Evolutionary conservation across 2,888 invertebrate genomes (phyloP).

Genomic region (Stegana nigrithorax): DNA sequence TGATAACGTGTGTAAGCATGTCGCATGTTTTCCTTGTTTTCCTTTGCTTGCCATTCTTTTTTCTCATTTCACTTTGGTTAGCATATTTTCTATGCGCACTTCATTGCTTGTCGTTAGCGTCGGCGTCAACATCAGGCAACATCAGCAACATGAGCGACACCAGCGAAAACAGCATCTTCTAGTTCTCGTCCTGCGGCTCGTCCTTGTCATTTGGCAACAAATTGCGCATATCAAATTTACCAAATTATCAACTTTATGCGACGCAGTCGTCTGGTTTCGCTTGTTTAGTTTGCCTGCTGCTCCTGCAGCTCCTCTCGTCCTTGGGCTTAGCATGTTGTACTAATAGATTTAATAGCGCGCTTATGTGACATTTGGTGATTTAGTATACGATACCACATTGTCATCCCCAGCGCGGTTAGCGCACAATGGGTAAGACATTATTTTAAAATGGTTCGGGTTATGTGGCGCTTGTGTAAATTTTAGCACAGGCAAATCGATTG

Average conservation of each 20-base stretch:
- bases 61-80: too few relatives aligned
- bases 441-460: neutral
- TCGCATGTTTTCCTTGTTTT: too few relatives aligned
- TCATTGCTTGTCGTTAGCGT: neutral
- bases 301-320: neutral
- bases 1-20: conserved; percentile 16
- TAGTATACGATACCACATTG: neutral
- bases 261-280: neutral
- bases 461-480: neutral
- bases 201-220: conserved; percentile 47
- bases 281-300: neutral
- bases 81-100: conserved; percentile 11
- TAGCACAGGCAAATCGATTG: too few relatives aligned
- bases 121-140: neutral
- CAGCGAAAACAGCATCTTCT: too few relatives aligned
- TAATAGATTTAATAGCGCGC: neutral
- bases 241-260: conserved; percentile 41
- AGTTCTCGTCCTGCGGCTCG: neutral
- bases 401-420: too few relatives aligned
- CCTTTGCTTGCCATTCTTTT: too few relatives aligned
- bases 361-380: neutral
- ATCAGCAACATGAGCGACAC: too few relatives aligned
- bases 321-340: conserved; percentile 4
- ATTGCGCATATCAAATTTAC: conserved; percentile 60
- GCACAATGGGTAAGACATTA: too few relatives aligned